Conservation (phyloP, 2,113 vertebrate species). For the Trinectes maculatus region DNA sequence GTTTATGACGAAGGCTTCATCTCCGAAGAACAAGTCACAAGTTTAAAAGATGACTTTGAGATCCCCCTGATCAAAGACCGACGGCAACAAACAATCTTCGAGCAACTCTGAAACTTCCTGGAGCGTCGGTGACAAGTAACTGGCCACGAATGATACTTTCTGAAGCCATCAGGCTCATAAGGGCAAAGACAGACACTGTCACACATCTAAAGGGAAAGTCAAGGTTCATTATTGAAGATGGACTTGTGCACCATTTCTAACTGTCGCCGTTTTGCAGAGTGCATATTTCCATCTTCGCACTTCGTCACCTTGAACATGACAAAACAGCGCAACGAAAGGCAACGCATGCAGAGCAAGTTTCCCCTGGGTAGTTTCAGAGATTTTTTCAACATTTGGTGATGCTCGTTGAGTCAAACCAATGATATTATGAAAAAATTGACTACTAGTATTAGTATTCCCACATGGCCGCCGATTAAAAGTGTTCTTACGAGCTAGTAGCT, state of each 20-base stretch:
- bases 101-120: conserved; percentile 22
- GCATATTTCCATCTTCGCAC: conserved; percentile 23
- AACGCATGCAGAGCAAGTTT: not conserved
- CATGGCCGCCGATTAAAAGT: too few relatives aligned
- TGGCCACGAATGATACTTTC: conserved; percentile 41
- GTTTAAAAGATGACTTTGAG: conserved; percentile 37
- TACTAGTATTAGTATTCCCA: too few relatives aligned
- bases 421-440: too few relatives aligned
- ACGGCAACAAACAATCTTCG: conserved; percentile 31
- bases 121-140: conserved; percentile 28
- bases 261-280: conserved; percentile 44
- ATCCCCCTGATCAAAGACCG: conserved; percentile 32
- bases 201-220: conserved; percentile 30
- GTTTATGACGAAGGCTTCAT: conserved; percentile 20
- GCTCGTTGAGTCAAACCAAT: too few relatives aligned
- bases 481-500: not conserved
- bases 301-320: conserved; percentile 32
- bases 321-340: conserved; percentile 36
- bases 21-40: conserved; percentile 23
- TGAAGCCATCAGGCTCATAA: conserved; percentile 43
- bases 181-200: conserved; percentile 21
- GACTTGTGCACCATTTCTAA: conserved; percentile 30
- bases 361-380: too few relatives aligned
- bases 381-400: too few relatives aligned
- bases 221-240: conserved; percentile 8